Percentiles rank a stretch among this genome's conserved stretches.
Conservation (phyloP, 2,113 vertebrate species). For the Leptosomus discolor region DNA sequence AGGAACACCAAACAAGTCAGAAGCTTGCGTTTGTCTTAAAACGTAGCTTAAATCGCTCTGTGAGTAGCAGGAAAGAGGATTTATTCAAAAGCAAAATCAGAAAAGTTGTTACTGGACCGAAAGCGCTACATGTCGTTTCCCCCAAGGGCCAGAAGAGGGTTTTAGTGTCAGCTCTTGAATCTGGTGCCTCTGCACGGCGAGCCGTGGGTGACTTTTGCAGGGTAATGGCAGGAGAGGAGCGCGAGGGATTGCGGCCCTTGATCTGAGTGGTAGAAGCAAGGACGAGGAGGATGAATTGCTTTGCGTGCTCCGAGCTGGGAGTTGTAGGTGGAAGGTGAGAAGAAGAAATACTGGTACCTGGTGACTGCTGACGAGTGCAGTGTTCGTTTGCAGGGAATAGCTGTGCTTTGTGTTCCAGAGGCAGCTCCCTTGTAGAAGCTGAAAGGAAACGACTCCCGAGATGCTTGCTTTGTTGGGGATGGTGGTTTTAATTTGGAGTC, state of each 20-base stretch:
- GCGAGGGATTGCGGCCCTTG: neutral
- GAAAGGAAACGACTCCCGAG: neutral
- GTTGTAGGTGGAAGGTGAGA: neutral
- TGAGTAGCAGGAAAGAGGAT: neutral
- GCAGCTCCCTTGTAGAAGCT: no score
- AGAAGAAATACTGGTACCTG: neutral
- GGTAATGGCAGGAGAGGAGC: neutral
- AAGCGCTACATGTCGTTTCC: neutral
- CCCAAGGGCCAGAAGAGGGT: neutral
- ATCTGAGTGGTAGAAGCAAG: neutral
- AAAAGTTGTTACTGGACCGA: neutral
- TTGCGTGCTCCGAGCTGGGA: neutral
- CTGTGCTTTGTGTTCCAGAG: neutral
- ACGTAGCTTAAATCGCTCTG: rapidly evolving
- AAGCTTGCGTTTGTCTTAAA: neutral
- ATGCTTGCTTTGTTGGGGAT: neutral
- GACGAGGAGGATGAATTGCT: neutral
- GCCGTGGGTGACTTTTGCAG: neutral
- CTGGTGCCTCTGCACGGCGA: neutral
- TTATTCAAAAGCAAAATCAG: neutral
- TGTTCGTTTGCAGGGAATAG: neutral
- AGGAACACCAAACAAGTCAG: neutral
- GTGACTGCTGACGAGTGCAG: neutral
- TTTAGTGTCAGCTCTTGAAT: neutral
- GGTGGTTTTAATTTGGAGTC: neutral